A percentile compares a stretch with the other conserved stretches of the same genome.
phyloP scores from a whole-genome alignment of 2,797 vertebrate genomes.

The Geotrypetes seraphini region DNA sequence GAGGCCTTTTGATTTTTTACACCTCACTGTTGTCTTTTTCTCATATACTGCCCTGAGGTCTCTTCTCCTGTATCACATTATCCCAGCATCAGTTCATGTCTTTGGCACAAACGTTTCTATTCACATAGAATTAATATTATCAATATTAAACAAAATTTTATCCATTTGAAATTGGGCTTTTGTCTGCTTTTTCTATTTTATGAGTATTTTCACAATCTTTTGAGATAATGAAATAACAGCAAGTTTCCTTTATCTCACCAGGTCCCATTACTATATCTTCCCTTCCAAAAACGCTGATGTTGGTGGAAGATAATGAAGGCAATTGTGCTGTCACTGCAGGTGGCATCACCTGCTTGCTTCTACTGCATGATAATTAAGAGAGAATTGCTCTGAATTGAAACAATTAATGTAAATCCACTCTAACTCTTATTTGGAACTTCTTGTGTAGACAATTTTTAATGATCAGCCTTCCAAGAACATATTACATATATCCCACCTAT shows the following conservation, averaged over 20 bases:
- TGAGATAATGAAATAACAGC: background rate
- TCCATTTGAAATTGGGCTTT: background rate
- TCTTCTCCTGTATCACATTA: background rate
- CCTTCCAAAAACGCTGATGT: background rate
- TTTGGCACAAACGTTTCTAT: background rate
- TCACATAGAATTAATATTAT: background rate
- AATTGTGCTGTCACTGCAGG: conserved; percentile 1
- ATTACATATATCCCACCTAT: no score
- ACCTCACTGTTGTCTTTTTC: no score
- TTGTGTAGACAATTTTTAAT: no score
- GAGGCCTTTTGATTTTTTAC: no score
- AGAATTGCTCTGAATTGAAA: conserved; percentile 3
- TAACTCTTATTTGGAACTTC: background rate
- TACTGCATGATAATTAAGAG: conserved; percentile 5
- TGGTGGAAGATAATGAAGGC: background rate
- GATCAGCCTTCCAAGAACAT: no score
- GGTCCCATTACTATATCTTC: background rate
- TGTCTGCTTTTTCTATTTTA: background rate
- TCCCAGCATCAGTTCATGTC: background rate
- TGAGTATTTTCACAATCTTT: no score
- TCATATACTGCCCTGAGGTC: no score
- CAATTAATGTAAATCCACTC: conserved; percentile 2
- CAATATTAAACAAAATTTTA: background rate
- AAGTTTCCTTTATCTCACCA: background rate
- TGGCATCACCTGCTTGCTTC: background rate